Conservation (phyloP, 2,113 vertebrate genomes). For the Malurus elegans region DNA sequence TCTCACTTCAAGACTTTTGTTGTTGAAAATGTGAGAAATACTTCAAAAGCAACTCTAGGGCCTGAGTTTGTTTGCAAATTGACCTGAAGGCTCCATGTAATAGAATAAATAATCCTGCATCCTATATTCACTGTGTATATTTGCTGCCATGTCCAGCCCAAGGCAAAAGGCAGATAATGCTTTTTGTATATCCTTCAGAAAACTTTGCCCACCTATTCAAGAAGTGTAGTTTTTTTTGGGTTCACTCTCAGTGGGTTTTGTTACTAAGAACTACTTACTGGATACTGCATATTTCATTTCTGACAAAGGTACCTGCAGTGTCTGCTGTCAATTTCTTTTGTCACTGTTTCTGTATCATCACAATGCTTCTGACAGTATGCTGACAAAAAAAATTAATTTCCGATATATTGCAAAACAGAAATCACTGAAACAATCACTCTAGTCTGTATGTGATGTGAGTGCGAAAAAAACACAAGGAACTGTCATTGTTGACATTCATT, state of each 20-base stretch:
- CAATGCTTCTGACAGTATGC: constrained; percentile 24
- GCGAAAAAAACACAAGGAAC: not conserved
- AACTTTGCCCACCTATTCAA: not conserved
- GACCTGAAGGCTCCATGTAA: not conserved
- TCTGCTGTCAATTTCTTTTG: constrained; percentile 41
- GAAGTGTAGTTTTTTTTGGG: not conserved
- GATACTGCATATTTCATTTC: not conserved
- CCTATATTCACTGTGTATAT: not conserved
- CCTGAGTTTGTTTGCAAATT: not conserved
- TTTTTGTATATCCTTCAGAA: not conserved
- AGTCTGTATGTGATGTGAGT: not conserved
- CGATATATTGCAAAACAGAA: constrained; percentile 31
- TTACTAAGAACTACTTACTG: constrained; percentile 13
- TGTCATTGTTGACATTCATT: not conserved
- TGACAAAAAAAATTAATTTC: constrained; percentile 61
- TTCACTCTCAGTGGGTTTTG: not conserved
- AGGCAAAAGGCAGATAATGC: not conserved
- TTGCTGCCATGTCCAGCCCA: not conserved
- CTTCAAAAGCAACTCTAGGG: not conserved
- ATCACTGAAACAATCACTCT: constrained; percentile 30
- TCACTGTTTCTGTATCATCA: constrained; percentile 8
- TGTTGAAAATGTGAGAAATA: not conserved
- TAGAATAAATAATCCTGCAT: not conserved
- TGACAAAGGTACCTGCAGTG: constrained; percentile 10
- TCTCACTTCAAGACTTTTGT: not conserved